Base-by-base conservation (phyloP, 1,140 invertebrate genomes). In the Nebria ingens region DNA sequence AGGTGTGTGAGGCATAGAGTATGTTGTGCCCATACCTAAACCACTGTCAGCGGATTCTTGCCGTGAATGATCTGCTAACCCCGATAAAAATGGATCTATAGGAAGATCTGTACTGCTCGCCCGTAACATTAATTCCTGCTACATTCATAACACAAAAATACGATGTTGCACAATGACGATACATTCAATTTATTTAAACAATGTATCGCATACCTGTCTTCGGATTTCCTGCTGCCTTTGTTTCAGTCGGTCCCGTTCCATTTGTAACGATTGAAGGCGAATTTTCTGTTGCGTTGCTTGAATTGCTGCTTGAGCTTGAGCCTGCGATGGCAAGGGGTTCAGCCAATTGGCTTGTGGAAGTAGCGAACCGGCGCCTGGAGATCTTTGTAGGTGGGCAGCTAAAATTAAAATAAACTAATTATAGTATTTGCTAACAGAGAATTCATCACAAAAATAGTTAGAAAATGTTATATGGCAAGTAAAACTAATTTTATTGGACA, bases 1-100 rank as follows among this genome's bases (percentile, higher is more conserved):
- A 13, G 92, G 91, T 53, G 91, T 93, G 68, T 91, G 87, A 51
- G 91, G 88, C 71, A 93, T 79, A 29, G 88, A 91, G 72, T 91
- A 94, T 45, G 84, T 88, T 19, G 66, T 66, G 12, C 69, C 68
- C 68, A 71, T 69, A 58, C 69, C 69, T 23, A 96, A 76, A 40
- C 93, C 93, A 71, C 89, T 93, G 70, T 97, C 93, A 19, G 87
- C 88, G 15, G 90, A 93, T 70, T 95, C 93, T 72, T 96, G 92
- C 55, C 93, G 79, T 53, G 89, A 86, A 71, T 96, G 91, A 64
- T 93, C 89, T 52, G 82, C 83, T 51, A 87, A 77, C 21, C 85
- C 84, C 0, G 81, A 80, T 56, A 93, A 74, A 72, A 93, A 93
- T 22, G 90, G 89, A 71, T 93, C 90, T 72, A 87, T 78, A 2